These are phyloP conservation scores for Eulithis testata DNA, from an alignment of 2,888 invertebrate genomes.

Conservation along the genomic window DNA sequence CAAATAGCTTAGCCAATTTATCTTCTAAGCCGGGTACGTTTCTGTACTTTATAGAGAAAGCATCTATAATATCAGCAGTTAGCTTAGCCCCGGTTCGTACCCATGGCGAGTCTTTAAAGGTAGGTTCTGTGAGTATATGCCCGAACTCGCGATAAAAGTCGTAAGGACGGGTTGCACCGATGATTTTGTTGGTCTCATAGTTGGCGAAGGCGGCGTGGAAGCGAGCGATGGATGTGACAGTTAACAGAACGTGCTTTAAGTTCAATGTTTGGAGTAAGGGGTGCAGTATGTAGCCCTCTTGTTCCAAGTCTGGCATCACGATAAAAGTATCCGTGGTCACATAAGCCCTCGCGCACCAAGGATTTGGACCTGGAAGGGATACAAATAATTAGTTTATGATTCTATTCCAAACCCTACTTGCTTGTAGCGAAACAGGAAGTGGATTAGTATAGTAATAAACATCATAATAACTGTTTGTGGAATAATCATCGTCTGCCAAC, in stretches of 20 bases:
- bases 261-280: slow-evolving; percentile 54
- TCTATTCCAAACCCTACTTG: too few species aligned
- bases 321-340: slow-evolving; percentile 60
- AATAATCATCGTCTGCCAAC: too few species aligned
- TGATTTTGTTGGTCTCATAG: slow-evolving; percentile 54
- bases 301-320: slow-evolving; percentile 68
- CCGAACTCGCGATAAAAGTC: slow-evolving; percentile 53
- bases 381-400: not conserved
- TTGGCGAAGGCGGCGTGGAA: slow-evolving; percentile 70
- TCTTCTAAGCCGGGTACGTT: slow-evolving; percentile 51
- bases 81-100: slow-evolving; percentile 63
- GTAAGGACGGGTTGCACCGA: slow-evolving; percentile 42
- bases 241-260: slow-evolving; percentile 53
- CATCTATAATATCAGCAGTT: slow-evolving; percentile 54
- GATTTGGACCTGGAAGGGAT: slow-evolving; percentile 51
- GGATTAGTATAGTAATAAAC: too few species aligned
- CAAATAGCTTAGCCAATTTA: slow-evolving; percentile 47
- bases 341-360: slow-evolving; percentile 63
- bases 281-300: slow-evolving; percentile 57
- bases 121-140: slow-evolving; percentile 54
- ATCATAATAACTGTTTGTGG: too few species aligned
- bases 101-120: slow-evolving; percentile 61
- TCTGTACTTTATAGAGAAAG: slow-evolving; percentile 56
- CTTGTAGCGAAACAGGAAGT: too few species aligned
- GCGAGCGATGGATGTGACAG: slow-evolving; percentile 58